phyloP scores from a whole-genome alignment of 1,140 invertebrate genomes.

The Limonius californicus region DNA sequence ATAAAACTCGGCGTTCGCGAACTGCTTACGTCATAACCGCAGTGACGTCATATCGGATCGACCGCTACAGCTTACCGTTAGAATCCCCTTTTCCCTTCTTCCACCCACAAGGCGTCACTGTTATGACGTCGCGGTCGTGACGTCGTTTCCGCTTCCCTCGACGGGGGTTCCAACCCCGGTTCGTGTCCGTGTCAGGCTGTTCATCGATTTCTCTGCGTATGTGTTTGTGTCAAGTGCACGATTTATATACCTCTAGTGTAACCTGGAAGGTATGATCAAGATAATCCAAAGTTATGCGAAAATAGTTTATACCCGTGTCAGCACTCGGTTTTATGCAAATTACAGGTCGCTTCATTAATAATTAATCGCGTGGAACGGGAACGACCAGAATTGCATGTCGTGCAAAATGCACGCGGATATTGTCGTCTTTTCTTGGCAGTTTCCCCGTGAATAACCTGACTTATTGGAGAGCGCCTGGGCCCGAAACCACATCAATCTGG shows the following conservation, averaged over 20 bases:
- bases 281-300: not conserved
- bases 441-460: too few relatives aligned
- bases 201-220: conserved; percentile 9
- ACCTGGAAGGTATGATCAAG: conserved; percentile 1
- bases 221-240: not conserved
- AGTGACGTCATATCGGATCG: conserved; percentile 30
- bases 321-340: not conserved
- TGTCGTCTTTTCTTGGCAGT: too few relatives aligned
- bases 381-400: not conserved
- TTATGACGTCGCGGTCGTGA: conserved; percentile 32
- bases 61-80: conserved; percentile 17
- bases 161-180: not conserved
- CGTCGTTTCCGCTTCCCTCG: conserved; percentile 29
- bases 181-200: not conserved
- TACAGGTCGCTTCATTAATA: not conserved
- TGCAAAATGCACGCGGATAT: too few relatives aligned
- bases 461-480: too few relatives aligned
- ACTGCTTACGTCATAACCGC: conserved; percentile 35
- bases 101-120: conserved; percentile 26
- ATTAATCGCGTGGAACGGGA: not conserved
- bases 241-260: conserved; percentile 2
- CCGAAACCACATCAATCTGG: too few relatives aligned
- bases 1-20: conserved; percentile 40
- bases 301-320: conserved; percentile 6
- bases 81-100: conserved; percentile 5